Percentiles rank a stretch among this genome's conserved stretches.
These are phyloP conservation scores for Sciurus niger DNA, from an alignment of 2,113 vertebrate species.

Conservation along the genomic window DNA sequence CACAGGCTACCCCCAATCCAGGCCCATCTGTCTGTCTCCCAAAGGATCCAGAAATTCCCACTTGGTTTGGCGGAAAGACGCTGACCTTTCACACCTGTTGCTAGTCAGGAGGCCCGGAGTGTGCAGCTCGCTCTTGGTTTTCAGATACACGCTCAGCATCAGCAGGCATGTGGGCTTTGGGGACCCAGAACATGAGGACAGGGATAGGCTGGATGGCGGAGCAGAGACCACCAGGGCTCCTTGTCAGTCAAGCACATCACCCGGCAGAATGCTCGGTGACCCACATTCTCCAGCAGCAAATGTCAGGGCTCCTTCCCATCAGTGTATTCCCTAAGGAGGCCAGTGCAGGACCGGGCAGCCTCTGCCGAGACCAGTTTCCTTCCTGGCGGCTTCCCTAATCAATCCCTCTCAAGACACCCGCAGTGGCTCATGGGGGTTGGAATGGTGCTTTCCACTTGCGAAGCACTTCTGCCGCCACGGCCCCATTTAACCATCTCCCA, in stretches of 20 bases:
- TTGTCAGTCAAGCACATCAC: constrained; percentile 59
- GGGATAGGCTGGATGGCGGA: constrained; percentile 6
- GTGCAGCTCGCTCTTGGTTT: neutral
- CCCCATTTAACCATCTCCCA: constrained; percentile 57
- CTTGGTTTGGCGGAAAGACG: neutral
- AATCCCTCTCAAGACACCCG: constrained; percentile 81
- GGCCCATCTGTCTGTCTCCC: neutral
- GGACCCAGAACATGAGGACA: constrained; percentile 37
- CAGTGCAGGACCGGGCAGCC: neutral
- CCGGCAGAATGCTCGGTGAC: constrained; percentile 83
- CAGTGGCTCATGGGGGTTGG: constrained; percentile 77
- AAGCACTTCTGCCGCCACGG: constrained; percentile 79
- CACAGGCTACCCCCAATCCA: too few relatives aligned
- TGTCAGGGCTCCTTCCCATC: constrained; percentile 87
- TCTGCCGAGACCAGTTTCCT: constrained; percentile 68
- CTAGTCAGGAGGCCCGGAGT: neutral
- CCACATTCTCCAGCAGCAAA: constrained; percentile 85
- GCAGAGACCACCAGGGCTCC: constrained; percentile 51
- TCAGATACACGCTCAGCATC: neutral
- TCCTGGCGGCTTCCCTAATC: constrained; percentile 74
- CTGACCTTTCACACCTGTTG: neutral
- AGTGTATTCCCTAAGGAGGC: constrained; percentile 85
- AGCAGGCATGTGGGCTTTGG: constrained; percentile 20
- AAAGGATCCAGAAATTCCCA: neutral
- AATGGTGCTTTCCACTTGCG: constrained; percentile 75